Base-by-base conservation (phyloP, 92 coral and sea anemone genomes). In the Paramuricea clavata region DNA sequence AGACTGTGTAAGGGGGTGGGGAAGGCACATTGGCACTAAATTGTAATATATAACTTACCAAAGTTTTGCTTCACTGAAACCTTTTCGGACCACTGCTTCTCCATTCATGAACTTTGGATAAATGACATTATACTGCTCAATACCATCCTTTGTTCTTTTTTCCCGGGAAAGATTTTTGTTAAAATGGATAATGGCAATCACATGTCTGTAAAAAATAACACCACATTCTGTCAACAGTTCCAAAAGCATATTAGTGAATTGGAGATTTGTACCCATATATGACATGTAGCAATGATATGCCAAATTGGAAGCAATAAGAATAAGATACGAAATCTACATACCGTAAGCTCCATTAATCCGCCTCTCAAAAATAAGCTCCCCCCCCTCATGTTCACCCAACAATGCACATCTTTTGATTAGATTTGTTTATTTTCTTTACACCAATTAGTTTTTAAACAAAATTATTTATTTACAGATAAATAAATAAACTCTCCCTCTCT, bases 21-120 rank as follows among this genome's bases (percentile, higher is more conserved):
- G 42, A 69, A 34, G 43, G n/a, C 47, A 31, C 2, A 69, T 10
- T 21, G 72, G 72, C 34, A 64, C 49, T 69, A 11, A 31, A 69
- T 3, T 9, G 31, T 22, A 54, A 13, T 54, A 7, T 21, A 54
- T 52, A 34, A 33, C 44, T 28, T 69, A 69, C 76, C 76, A 41
- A 69, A 69, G 42, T 69, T 69, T 34, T 69, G 76, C 76, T 69
- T 69, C 76, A 69, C 76, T 31, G 42, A 19, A 41, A 69, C 76
- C 10, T 28, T n/a, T 69, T 41, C 76, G 12, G 19, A 69, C 47
- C 44, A 69, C 76, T 28, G 76, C 76, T 69, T 69, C 76, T 33
- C 76, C 76, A 34, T 69, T 69, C 47, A 28, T 69, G 22, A 69
- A 69, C 23, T 69, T 69, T 28, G 76, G 76, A 17, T 69, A 69